Conservation (phyloP, 2,888 invertebrate species). For the Hybos culiciformis region DNA sequence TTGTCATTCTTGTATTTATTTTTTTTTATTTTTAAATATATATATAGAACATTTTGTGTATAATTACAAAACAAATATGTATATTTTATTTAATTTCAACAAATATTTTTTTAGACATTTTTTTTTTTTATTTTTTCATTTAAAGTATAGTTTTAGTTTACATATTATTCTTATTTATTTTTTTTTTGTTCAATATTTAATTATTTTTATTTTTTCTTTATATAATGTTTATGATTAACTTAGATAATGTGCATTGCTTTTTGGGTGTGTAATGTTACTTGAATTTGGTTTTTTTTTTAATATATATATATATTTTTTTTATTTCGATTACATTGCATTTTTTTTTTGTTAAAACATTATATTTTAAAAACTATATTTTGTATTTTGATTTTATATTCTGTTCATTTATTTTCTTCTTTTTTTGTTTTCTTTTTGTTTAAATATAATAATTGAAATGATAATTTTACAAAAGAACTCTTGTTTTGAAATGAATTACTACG, state of each 20-base stretch:
- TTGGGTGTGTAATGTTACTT: too few species aligned
- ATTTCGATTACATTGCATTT: background rate
- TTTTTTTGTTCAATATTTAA: conserved; percentile 11
- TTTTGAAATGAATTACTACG: too few species aligned
- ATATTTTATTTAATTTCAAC: conserved; percentile 2
- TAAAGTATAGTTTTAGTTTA: conserved; percentile 12
- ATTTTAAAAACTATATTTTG: too few species aligned
- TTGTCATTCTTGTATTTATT: conserved; percentile 3
- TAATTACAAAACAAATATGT: conserved; percentile 7
- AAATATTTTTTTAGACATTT: conserved; percentile 11
- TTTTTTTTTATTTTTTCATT: conserved; percentile 12
- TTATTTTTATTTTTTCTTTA: conserved; percentile 10
- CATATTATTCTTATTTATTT: conserved; percentile 8
- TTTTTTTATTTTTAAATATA: conserved; percentile 12
- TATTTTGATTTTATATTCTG: too few species aligned
- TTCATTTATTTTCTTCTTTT: too few species aligned
- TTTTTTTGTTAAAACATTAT: too few species aligned
- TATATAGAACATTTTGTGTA: too few species aligned
- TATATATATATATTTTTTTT: background rate
- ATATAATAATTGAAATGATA: too few species aligned
- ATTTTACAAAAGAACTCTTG: too few species aligned
- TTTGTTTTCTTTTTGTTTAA: too few species aligned
- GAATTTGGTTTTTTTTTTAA: too few species aligned
- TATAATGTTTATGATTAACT: background rate
- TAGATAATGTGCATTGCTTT: too few species aligned